phyloP scores from a whole-genome alignment of 2,113 vertebrate genomes.

The Microtus ochrogaster region DNA sequence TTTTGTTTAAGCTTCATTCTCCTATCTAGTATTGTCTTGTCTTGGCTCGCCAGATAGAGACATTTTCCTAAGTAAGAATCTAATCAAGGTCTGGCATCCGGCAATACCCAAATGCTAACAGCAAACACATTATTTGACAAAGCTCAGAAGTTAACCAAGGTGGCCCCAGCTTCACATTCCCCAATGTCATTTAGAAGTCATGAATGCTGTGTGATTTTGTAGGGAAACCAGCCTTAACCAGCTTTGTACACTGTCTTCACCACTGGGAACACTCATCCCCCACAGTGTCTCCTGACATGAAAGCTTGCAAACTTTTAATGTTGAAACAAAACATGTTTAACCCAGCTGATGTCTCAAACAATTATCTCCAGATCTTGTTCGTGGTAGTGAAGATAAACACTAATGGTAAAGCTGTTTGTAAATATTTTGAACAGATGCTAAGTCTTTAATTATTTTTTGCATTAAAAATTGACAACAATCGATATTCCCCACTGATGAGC shows the following conservation, averaged over 20 bases:
- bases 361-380: slow-evolving; percentile 59
- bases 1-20: not conserved
- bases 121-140: not conserved
- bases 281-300: slow-evolving; percentile 90
- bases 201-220: slow-evolving; percentile 91
- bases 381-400: slow-evolving; percentile 71
- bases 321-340: slow-evolving; percentile 94
- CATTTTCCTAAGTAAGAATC: not conserved
- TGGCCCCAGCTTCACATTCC: not conserved
- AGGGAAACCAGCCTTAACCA: slow-evolving; percentile 92
- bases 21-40: not conserved
- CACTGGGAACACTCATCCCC: slow-evolving; percentile 91
- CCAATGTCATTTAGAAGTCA: slow-evolving; percentile 66
- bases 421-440: slow-evolving; percentile 80
- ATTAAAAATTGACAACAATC: slow-evolving; percentile 78
- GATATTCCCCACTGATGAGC: slow-evolving; percentile 73
- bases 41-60: not conserved
- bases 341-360: slow-evolving; percentile 68
- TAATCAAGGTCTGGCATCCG: not conserved
- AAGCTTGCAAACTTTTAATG: slow-evolving; percentile 93
- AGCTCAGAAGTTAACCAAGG: not conserved
- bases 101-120: not conserved
- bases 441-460: slow-evolving; percentile 79
- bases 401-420: slow-evolving; percentile 75
- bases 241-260: slow-evolving; percentile 91